Evolutionary conservation across 1,140 invertebrate genomes (phyloP).

Genomic region (Gryon sp.): DNA sequence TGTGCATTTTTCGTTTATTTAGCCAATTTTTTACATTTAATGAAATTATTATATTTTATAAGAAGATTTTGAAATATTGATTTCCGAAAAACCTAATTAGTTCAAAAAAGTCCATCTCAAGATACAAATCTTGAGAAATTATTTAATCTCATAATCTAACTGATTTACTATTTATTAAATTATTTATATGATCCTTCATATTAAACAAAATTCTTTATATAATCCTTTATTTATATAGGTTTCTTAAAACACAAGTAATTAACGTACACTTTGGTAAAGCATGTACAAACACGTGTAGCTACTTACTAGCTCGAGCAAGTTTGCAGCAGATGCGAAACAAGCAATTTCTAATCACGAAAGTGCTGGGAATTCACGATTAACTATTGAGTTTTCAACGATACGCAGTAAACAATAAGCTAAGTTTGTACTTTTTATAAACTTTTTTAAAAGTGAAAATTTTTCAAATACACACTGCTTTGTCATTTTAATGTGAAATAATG

Average conservation of each 20-base stretch:
- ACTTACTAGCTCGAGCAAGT: slow-evolving; percentile 38
- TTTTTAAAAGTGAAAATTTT: neutral
- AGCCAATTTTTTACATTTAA: no score
- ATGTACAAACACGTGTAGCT: slow-evolving; percentile 48
- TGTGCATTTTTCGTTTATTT: no score
- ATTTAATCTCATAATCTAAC: no score
- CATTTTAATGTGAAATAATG: slow-evolving; percentile 4
- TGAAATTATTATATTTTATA: no score
- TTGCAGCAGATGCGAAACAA: slow-evolving; percentile 54
- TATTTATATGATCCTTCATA: no score
- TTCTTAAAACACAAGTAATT: slow-evolving; percentile 40
- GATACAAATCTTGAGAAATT: no score
- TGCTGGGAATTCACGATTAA: slow-evolving; percentile 55
- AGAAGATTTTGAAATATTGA: no score
- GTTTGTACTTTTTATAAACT: neutral
- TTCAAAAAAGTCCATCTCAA: no score
- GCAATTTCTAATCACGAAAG: slow-evolving; percentile 58
- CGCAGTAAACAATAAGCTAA: slow-evolving; percentile 25
- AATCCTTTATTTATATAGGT: slow-evolving; percentile 6
- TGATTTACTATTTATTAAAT: no score
- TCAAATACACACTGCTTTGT: no score
- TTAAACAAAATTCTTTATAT: no score
- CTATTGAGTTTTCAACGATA: slow-evolving; percentile 53
- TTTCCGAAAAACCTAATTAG: no score
- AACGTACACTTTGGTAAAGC: slow-evolving; percentile 35